Percentiles rank a stretch among this genome's conserved stretches.
Conservation (phyloP, 2,113 vertebrate species). For the Phaethornis superciliosus region DNA sequence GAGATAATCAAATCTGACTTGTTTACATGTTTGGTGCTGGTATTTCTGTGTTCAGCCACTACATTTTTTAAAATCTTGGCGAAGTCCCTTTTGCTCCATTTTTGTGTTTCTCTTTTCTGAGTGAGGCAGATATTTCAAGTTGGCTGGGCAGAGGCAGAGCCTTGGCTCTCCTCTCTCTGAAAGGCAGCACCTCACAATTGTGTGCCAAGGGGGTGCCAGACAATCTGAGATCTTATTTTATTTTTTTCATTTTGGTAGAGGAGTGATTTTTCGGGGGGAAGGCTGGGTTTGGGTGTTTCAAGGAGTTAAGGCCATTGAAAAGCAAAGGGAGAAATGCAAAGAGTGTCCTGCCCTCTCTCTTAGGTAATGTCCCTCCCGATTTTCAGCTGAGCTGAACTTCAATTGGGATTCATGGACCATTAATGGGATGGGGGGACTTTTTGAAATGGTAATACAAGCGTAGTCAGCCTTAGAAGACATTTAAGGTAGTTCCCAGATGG, state of each 20-base stretch:
- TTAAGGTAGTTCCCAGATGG: conserved; percentile 4
- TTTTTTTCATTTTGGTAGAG: not conserved
- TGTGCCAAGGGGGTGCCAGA: conserved; percentile 25
- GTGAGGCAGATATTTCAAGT: conserved; percentile 55
- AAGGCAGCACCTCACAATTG: conserved; percentile 44
- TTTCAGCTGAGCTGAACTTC: not conserved
- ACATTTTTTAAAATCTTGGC: conserved; percentile 62
- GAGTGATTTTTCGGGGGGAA: not conserved
- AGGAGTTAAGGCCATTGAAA: not conserved
- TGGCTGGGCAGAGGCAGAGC: conserved; percentile 31
- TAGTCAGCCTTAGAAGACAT: not conserved
- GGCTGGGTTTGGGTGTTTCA: not conserved
- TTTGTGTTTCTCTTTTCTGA: conserved; percentile 58
- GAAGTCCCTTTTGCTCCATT: conserved; percentile 40
- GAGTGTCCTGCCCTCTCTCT: not conserved
- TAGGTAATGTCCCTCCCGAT: not conserved
- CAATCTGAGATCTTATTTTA: not conserved
- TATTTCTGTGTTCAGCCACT: conserved; percentile 64
- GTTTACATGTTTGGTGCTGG: conserved; percentile 70
- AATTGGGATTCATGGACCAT: not conserved
- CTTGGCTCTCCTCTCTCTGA: conserved; percentile 63
- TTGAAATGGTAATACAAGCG: not conserved
- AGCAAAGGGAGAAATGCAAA: not conserved
- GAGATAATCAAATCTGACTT: conserved; percentile 70
- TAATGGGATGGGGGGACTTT: not conserved